A percentile compares a stretch with the other conserved stretches of the same genome.
Conservation (phyloP, 2,113 vertebrate genomes). For the Manacus vitellinus region DNA sequence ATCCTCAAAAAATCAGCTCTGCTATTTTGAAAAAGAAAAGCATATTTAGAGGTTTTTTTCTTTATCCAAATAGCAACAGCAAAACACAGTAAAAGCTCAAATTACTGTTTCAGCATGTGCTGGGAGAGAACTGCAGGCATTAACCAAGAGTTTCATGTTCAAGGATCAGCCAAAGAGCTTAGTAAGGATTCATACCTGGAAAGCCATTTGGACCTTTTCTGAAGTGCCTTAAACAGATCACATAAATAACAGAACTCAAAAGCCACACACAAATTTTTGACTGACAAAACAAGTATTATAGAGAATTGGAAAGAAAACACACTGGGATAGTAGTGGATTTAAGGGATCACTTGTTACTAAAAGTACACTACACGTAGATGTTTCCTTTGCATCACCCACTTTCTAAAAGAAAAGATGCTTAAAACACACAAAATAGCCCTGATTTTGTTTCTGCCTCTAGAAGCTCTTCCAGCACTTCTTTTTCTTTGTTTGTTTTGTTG, state of each 20-base stretch:
- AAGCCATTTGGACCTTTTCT: background rate
- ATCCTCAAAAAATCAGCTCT: background rate
- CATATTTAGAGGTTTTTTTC: fast-evolving
- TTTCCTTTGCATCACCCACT: background rate
- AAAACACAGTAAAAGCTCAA: background rate
- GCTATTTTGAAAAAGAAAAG: background rate
- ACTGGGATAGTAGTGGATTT: background rate
- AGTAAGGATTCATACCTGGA: background rate
- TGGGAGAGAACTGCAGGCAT: background rate
- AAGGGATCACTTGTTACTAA: background rate
- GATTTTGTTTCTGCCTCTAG: background rate
- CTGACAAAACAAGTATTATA: background rate
- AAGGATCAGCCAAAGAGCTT: background rate
- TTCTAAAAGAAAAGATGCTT: background rate
- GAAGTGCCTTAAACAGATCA: background rate
- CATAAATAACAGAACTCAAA: background rate
- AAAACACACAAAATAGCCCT: background rate
- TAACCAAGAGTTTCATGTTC: background rate
- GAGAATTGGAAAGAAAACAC: background rate
- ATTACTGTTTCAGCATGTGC: background rate
- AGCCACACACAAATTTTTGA: background rate
- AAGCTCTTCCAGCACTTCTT: background rate
- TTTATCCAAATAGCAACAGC: background rate
- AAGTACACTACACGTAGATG: fast-evolving
- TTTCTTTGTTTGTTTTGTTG: background rate